A percentile compares a stretch with the other conserved stretches of the same genome.
phyloP scores from a whole-genome alignment of 2,888 invertebrate species.

The Shargacucullia verbasci region DNA sequence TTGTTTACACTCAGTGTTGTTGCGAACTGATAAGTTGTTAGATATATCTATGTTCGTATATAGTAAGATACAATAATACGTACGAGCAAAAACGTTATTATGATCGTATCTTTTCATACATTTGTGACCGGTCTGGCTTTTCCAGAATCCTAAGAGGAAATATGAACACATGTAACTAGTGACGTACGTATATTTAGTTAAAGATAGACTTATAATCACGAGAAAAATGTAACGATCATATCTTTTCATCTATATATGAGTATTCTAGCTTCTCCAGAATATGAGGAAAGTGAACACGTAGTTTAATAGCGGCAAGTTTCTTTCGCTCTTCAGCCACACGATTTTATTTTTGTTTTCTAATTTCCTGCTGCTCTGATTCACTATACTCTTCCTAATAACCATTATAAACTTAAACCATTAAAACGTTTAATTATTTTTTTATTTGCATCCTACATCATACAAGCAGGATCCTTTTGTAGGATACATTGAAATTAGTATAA shows the following conservation, averaged over 20 bases:
- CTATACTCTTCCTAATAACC: not conserved
- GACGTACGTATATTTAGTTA: conserved; percentile 4
- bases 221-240: conserved; percentile 11
- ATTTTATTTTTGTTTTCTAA: conserved; percentile 9
- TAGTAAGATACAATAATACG: not conserved
- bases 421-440: no score
- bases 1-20: conserved; percentile 55
- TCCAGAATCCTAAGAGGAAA: no score
- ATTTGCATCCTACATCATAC: no score
- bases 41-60: conserved; percentile 29
- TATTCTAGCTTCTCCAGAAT: conserved; percentile 16
- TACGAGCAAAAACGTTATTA: no score
- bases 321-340: conserved; percentile 10
- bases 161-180: no score
- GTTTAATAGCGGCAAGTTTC: conserved; percentile 8
- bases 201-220: conserved; percentile 7
- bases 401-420: no score
- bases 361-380: conserved; percentile 30
- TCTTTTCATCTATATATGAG: conserved; percentile 16
- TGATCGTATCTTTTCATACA: no score
- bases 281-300: conserved; percentile 30
- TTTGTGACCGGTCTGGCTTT: no score
- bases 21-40: conserved; percentile 49
- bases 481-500: no score
- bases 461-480: no score